Evolutionary conservation across 2,797 vertebrate genomes (phyloP).

Genomic region (Meriones psammophilus): DNA sequence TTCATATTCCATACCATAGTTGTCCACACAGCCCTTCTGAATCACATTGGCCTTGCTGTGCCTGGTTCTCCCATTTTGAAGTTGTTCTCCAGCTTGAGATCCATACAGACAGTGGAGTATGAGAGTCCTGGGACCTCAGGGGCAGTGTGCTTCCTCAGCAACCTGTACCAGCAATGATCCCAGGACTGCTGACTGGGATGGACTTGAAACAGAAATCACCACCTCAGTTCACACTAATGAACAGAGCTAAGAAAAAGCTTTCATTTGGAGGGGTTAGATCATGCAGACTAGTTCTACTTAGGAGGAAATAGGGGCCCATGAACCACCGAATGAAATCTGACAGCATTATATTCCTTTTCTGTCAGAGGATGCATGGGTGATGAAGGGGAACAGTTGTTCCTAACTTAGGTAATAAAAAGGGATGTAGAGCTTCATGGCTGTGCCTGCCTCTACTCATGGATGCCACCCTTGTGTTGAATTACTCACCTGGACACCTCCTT

Average conservation of each 20-base stretch:
- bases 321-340: conserved; percentile 66
- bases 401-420: not conserved
- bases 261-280: conserved; percentile 69
- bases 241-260: conserved; percentile 73
- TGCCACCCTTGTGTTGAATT: not conserved
- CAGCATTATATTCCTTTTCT: conserved; percentile 62
- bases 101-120: conserved; percentile 81
- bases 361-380: not conserved
- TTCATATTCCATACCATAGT: conserved; percentile 65
- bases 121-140: conserved; percentile 79
- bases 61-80: conserved; percentile 70
- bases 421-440: fast-evolving
- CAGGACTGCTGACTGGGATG: conserved; percentile 79
- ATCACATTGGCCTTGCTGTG: conserved; percentile 71
- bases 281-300: conserved; percentile 37
- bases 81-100: conserved; percentile 78
- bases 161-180: conserved; percentile 78
- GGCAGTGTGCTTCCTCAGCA: conserved; percentile 79
- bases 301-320: conserved; percentile 40
- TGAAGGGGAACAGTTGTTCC: not conserved
- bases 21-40: conserved; percentile 71
- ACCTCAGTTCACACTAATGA: conserved; percentile 76
- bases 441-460: not conserved
- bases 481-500: not conserved
- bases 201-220: conserved; percentile 86